Evolutionary conservation across 92 coral and sea anemone genomes (phyloP), one percentile per base, ranked within the genome.

Genomic region (Phymanthus crucifer): DNA sequence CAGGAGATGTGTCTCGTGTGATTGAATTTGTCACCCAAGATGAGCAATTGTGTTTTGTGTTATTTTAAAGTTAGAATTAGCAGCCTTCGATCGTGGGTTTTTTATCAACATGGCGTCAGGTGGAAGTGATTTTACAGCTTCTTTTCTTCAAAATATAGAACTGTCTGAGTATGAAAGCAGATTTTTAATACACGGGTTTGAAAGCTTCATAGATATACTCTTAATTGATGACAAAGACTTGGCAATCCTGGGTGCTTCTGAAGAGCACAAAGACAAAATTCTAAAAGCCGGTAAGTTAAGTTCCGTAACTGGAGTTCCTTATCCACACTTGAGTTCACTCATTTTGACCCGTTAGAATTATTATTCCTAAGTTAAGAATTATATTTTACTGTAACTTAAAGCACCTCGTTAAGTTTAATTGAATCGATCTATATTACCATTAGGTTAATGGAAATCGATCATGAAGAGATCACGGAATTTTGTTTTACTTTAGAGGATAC

Each of bases 201-300:
- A 71, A 6, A 82, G 50, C 12, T 58, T 72, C 1, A 54, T 72
- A 2, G 98, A 93, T 43, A 6, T 93, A n/a, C 69, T 66, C 17
- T 29, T 79, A 4, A 1, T 91, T 0, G 77, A 73, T 1, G 70
- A 79, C 1, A 61, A 81, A 10, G 98, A 94, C 45, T 77, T 94
- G 34, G 80, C 87, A 26, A 7, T 8, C 87, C 23, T 77, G 75
- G 40, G 72, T 86, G 32, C 48, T 8, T 52, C 71, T 3, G 16
- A 52, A 6, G 79, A 56, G 2, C 92, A 91, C 6, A 81, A 87
- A 36, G 37, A 33, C 29, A 61, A 80, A 32, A 89, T 94, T 57
- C 76, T 91, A 11, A 56, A 85, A 58, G 89, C 93, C 32, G 94
- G 98, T 94, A 70, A 87, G 91, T 66, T 32, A 12, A 32, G 36